phyloP scores from a whole-genome alignment of 2,113 vertebrate genomes.

The Cacatua alba region DNA sequence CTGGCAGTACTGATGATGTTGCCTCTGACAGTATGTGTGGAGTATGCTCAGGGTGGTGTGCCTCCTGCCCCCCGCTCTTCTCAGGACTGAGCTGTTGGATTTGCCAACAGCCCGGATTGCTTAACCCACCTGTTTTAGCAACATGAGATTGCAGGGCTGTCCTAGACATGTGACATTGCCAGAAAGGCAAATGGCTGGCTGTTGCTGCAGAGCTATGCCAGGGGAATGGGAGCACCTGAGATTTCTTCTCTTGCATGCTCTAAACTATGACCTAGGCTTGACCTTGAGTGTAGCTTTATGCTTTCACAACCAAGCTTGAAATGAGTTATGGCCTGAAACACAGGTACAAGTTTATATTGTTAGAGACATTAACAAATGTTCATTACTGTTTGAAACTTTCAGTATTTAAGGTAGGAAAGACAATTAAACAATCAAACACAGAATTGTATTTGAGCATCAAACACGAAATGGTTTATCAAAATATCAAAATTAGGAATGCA shows the following conservation, averaged over 20 bases:
- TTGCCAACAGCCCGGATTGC: neutral
- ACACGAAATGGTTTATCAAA: neutral
- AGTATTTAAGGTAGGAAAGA: neutral
- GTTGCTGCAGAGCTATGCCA: neutral
- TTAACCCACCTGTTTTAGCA: neutral
- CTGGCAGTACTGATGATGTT: neutral
- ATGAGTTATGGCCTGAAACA: neutral
- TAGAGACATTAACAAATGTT: neutral
- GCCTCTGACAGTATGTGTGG: neutral
- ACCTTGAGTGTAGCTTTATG: neutral
- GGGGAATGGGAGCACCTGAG: neutral
- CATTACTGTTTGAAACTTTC: neutral
- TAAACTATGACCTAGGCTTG: neutral
- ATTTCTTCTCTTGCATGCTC: neutral
- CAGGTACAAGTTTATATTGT: neutral
- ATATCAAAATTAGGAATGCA: neutral
- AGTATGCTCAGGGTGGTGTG: neutral
- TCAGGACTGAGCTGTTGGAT: neutral
- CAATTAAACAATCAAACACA: neutral
- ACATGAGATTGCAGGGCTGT: neutral
- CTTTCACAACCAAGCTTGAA: neutral
- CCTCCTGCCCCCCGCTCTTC: neutral
- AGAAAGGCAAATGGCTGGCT: neutral
- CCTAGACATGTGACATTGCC: fast-evolving
- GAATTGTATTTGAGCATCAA: neutral